A percentile compares a stretch with the other conserved stretches of the same genome.
phyloP scores from a whole-genome alignment of 1,140 invertebrate genomes.

The Drosophila eugracilis region DNA sequence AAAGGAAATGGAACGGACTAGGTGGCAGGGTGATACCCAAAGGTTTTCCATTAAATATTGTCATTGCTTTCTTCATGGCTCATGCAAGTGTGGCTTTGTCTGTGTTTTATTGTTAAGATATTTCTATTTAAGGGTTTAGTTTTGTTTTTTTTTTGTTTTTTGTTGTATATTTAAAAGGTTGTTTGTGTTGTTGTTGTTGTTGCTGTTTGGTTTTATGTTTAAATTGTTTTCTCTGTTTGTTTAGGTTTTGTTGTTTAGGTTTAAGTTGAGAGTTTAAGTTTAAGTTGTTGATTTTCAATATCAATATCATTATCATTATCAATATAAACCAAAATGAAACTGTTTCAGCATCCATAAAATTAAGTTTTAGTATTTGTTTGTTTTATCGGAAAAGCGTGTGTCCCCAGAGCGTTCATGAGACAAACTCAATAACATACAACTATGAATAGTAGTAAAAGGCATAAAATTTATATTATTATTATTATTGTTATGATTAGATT shows the following conservation, averaged over 20 bases:
- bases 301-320: too few species aligned
- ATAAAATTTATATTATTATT: slow-evolving; percentile 63
- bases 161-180: slow-evolving; percentile 27
- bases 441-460: slow-evolving; percentile 52
- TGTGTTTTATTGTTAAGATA: slow-evolving; percentile 23
- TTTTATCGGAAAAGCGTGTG: slow-evolving; percentile 76
- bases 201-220: slow-evolving; percentile 30
- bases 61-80: slow-evolving; percentile 10
- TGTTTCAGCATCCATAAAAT: slow-evolving; percentile 71
- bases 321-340: slow-evolving; percentile 55
- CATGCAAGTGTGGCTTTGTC: slow-evolving; percentile 26
- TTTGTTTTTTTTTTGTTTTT: too few species aligned
- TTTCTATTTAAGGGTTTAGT: slow-evolving; percentile 22
- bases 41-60: slow-evolving; percentile 15
- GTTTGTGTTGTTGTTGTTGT: slow-evolving; percentile 42
- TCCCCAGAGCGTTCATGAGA: slow-evolving; percentile 80
- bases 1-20: slow-evolving; percentile 29
- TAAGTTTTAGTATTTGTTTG: slow-evolving; percentile 23
- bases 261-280: too few species aligned
- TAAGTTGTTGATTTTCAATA: slow-evolving; percentile 41
- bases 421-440: slow-evolving; percentile 83
- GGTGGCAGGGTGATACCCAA: slow-evolving; percentile 17
- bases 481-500: slow-evolving; percentile 40
- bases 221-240: slow-evolving; percentile 41
- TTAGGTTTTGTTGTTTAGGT: slow-evolving; percentile 47